Evolutionary conservation across 2,113 vertebrate genomes (phyloP).

Genomic region (Lycocorax pyrrhopterus): DNA sequence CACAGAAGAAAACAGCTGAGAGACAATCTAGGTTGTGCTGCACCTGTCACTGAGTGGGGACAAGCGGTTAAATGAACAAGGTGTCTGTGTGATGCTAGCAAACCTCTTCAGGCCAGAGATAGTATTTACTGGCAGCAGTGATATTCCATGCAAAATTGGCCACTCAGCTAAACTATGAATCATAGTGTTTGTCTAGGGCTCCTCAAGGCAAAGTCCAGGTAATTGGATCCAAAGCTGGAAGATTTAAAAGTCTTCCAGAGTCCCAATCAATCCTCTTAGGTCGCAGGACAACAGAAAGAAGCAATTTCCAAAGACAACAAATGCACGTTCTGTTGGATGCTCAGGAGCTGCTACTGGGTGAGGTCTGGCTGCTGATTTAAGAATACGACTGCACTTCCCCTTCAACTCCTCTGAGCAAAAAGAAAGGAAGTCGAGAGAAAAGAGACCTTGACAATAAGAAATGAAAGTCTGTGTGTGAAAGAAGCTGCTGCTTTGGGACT

Average conservation of each 20-base stretch:
- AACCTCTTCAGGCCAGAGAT: neutral
- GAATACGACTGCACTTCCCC: neutral
- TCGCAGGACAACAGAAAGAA: neutral
- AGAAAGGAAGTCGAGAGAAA: neutral
- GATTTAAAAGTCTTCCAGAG: neutral
- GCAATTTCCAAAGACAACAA: neutral
- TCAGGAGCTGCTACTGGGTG: neutral
- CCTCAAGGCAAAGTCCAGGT: neutral
- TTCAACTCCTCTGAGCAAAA: neutral
- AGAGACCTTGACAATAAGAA: neutral
- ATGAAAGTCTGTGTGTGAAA: neutral
- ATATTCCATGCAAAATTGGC: neutral
- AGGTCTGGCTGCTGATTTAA: neutral
- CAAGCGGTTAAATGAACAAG: neutral
- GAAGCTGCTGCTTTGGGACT: neutral
- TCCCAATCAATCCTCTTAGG: neutral
- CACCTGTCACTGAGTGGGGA: neutral
- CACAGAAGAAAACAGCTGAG: neutral
- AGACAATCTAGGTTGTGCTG: neutral
- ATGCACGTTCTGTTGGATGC: rapidly evolving
- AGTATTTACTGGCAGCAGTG: neutral
- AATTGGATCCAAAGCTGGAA: neutral
- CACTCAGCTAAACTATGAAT: neutral
- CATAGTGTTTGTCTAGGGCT: neutral
- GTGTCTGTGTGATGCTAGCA: neutral